Percentiles rank a stretch among this genome's conserved stretches.
These are phyloP conservation scores for Virgularia gustaviana DNA, from an alignment of 92 coral and sea anemone species.

Conservation along the genomic window DNA sequence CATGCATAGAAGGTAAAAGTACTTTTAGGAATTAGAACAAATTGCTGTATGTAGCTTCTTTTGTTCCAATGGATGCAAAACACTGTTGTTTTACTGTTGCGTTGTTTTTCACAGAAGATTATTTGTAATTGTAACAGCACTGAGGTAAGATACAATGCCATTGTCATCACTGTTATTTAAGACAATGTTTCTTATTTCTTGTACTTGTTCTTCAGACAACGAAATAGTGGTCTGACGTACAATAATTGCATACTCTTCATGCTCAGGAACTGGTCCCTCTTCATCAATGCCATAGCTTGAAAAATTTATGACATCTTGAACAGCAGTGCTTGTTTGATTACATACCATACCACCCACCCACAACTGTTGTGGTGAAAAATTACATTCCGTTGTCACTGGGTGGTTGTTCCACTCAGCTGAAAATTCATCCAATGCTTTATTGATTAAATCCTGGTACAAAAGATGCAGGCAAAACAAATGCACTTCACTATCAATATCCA, in stretches of 20 bases:
- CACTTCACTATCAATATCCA: conserved; percentile 38
- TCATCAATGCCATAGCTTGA: conserved; percentile 34
- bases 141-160: neutral
- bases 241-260: neutral
- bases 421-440: conserved; percentile 44
- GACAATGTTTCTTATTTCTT: neutral
- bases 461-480: conserved; percentile 49
- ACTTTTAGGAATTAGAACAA: no score
- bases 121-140: neutral
- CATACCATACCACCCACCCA: conserved; percentile 46
- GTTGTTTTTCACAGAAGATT: neutral
- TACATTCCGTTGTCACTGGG: conserved; percentile 51
- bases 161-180: neutral
- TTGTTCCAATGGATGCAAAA: neutral
- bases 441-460: conserved; percentile 45
- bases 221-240: neutral
- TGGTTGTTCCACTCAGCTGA: conserved; percentile 54
- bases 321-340: conserved; percentile 14
- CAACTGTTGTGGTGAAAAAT: conserved; percentile 52
- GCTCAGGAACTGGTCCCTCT: conserved; percentile 34
- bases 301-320: neutral
- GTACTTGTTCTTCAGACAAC: neutral
- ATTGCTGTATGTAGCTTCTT: neutral
- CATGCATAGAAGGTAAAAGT: no score
- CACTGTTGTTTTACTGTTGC: neutral